phyloP scores from a whole-genome alignment of 2,113 vertebrate species.

The Lasiurus borealis region DNA sequence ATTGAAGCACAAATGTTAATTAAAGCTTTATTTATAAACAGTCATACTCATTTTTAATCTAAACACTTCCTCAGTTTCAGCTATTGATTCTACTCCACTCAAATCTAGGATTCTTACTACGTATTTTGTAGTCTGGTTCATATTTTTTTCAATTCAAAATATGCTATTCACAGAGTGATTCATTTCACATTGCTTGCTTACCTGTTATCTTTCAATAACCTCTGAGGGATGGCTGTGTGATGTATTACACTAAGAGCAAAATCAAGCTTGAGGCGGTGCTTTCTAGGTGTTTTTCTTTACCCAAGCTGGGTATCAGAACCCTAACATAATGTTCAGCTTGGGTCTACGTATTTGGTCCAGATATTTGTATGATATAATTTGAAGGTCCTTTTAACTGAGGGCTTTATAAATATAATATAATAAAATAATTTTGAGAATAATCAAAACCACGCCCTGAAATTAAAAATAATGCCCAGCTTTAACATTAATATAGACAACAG shows the following conservation, averaged over 20 bases:
- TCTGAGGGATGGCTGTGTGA: background rate
- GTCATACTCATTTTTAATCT: constrained; percentile 30
- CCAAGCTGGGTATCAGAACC: background rate
- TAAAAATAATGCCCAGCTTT: background rate
- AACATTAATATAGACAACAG: background rate
- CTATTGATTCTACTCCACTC: constrained; percentile 46
- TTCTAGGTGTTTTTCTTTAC: constrained; percentile 41
- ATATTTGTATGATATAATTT: background rate
- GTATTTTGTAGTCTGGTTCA: background rate
- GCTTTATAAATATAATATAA: constrained; percentile 23
- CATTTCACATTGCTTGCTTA: constrained; percentile 18
- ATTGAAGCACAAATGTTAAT: constrained; percentile 69
- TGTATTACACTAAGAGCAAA: background rate
- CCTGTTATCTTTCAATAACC: background rate
- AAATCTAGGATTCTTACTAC: background rate
- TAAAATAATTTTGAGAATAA: constrained; percentile 16
- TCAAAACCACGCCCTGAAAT: constrained; percentile 16
- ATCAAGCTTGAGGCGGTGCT: background rate
- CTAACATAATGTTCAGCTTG: background rate
- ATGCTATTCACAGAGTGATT: background rate
- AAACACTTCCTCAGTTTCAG: constrained; percentile 10
- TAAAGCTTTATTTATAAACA: constrained; percentile 59
- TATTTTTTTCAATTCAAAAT: constrained; percentile 60
- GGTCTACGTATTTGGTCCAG: background rate
- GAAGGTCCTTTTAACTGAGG: constrained; percentile 1